These are phyloP conservation scores for Crax fasciolata DNA, from an alignment of 2,797 vertebrate species.

Conservation along the genomic window DNA sequence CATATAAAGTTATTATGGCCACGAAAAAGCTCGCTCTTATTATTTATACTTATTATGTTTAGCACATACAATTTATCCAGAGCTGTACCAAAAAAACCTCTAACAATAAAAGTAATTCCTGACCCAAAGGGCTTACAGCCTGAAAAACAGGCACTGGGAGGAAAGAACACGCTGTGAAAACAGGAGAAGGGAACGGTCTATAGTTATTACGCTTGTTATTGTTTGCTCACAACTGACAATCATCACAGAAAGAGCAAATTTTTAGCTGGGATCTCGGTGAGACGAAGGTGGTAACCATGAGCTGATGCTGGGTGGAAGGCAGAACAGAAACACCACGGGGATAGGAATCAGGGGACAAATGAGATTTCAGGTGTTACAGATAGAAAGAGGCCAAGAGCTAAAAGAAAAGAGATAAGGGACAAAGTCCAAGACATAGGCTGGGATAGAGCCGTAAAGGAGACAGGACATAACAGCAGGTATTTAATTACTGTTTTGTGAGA, in stretches of 20 bases:
- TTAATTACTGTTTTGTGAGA: background rate
- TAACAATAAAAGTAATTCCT: constrained; percentile 25
- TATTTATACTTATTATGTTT: background rate
- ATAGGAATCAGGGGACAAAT: background rate
- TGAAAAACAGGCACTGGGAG: constrained; percentile 52
- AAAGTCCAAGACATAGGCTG: background rate
- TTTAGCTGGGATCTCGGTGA: background rate
- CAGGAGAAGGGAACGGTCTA: constrained; percentile 20
- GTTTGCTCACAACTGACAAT: constrained; percentile 60
- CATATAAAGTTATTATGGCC: constrained; percentile 9
- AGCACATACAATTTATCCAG: constrained; percentile 14
- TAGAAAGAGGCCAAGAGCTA: background rate
- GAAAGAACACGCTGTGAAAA: constrained; percentile 55
- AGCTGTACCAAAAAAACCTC: background rate
- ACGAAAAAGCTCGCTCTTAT: constrained; percentile 28
- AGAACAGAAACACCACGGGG: background rate
- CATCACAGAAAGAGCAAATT: constrained; percentile 62
- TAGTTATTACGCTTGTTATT: constrained; percentile 21
- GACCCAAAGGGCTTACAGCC: constrained; percentile 37
- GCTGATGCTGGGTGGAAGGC: background rate
- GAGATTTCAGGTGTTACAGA: background rate
- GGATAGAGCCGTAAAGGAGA: background rate
- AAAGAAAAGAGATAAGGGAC: background rate
- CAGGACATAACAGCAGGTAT: background rate
- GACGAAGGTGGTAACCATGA: background rate